Evolutionary conservation across 2,113 vertebrate species (phyloP).

Genomic region (Peromyscus maniculatus): DNA sequence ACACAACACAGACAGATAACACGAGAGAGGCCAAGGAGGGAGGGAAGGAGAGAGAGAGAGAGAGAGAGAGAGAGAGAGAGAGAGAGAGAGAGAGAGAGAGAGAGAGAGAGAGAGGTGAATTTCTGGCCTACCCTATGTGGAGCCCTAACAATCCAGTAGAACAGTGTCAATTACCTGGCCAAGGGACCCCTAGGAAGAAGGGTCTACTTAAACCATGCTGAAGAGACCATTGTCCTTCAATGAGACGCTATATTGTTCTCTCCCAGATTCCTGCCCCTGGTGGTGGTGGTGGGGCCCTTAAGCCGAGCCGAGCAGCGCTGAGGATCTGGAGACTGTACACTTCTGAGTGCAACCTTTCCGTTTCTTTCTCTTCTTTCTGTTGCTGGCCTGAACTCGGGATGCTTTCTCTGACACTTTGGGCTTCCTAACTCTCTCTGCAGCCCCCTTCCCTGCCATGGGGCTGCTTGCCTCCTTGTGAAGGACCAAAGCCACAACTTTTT

Average conservation of each 20-base stretch:
- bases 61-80: no score
- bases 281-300: no score
- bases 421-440: no score
- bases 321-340: background rate
- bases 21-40: background rate
- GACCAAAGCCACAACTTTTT: background rate
- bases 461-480: background rate
- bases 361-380: background rate
- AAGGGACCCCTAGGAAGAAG: background rate
- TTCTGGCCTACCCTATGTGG: background rate
- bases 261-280: background rate
- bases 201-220: background rate
- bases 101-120: background rate
- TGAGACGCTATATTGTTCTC: no score
- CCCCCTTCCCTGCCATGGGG: background rate
- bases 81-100: no score
- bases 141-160: no score
- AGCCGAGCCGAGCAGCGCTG: background rate
- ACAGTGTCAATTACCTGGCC: background rate
- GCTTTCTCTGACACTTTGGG: background rate
- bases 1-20: background rate
- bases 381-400: no score
- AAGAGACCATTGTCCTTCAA: background rate
- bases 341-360: background rate
- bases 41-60: background rate